Base-by-base conservation (phyloP, 2,113 vertebrate species). In the Panthera tigris region DNA sequence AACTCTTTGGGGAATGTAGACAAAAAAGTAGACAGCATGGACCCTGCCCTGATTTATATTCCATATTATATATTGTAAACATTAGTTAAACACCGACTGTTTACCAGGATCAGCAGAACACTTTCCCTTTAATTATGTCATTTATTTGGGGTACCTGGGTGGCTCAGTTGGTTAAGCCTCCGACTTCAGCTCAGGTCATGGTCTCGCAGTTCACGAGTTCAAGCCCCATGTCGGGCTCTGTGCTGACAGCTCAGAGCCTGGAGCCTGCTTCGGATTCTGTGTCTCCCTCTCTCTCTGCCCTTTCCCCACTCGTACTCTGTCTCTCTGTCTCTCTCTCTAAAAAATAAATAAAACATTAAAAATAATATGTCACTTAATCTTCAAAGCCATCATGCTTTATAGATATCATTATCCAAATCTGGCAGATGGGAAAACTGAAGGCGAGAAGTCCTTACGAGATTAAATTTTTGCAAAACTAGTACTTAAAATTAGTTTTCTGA, bases 401-500 rank as follows among this genome's bases (percentile, higher is more conserved):
- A 86, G 8, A 25, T 55, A 13, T 80, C 81, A 85, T 19, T 96
- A 36, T 31, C 36, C 41, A 91, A 74, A 93, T 71, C 13, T 39
- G 41, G 80, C 7, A 94, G 55, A 52, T 78, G 36, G 65, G 19
- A 76, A 93, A 87, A 85, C 15, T 25, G 36, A 95, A 73, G 31
- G 7, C 48, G 69, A 48, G 73, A 95, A 78, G 31, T 76, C 94
- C 33, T 96, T 93, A 36, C 4, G 91, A 83, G 1, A 76, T 87
- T 83, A 71, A 89, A 90, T 93, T 74, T 96, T 9, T 52, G 29
- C 45, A 92, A 45, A 89, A 23, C 4, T 33, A 57, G 61, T 66
- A 78, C 73, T 94, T 81, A 69, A 92, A 88, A 50, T 80, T 92
- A 74, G 33, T 61, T 83, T 96, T 96, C 16, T 85, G 39, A 93